Percentiles rank a stretch among this genome's conserved stretches.
Conservation (phyloP, 1,140 invertebrate species). For the Drosophila murphyi region DNA sequence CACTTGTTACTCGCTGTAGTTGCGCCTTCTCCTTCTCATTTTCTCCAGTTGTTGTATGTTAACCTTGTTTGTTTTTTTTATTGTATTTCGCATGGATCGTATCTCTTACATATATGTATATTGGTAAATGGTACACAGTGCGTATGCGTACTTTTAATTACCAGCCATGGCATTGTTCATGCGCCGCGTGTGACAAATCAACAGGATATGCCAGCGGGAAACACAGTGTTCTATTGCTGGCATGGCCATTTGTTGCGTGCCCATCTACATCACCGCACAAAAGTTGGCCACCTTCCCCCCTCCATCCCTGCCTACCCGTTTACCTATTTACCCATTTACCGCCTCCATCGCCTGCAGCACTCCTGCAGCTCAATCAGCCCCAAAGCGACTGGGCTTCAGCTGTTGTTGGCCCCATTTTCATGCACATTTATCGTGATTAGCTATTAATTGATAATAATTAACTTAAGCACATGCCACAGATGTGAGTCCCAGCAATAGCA, state of each 20-base stretch:
- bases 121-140: conserved; percentile 28
- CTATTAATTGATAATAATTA: conserved; percentile 83
- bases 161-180: conserved; percentile 54
- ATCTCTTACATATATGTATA: conserved; percentile 6
- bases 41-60: neutral
- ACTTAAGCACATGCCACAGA: conserved; percentile 77
- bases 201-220: conserved; percentile 54
- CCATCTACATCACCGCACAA: conserved; percentile 3
- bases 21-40: conserved; percentile 10
- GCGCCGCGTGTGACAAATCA: conserved; percentile 74
- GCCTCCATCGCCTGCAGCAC: too few relatives aligned
- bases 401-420: conserved; percentile 60
- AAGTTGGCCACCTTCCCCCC: neutral
- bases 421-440: conserved; percentile 82
- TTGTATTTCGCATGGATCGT: neutral
- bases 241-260: conserved; percentile 62
- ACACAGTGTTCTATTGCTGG: conserved; percentile 27
- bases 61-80: neutral
- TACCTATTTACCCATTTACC: too few relatives aligned
- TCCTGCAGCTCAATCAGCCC: neutral
- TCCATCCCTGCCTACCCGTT: neutral
- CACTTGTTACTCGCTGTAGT: conserved; percentile 46
- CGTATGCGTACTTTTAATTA: conserved; percentile 73
- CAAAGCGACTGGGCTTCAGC: conserved; percentile 16
- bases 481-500: conserved; percentile 33